Evolutionary conservation across 2,113 vertebrate genomes (phyloP).

Genomic region (Podilymbus podiceps): DNA sequence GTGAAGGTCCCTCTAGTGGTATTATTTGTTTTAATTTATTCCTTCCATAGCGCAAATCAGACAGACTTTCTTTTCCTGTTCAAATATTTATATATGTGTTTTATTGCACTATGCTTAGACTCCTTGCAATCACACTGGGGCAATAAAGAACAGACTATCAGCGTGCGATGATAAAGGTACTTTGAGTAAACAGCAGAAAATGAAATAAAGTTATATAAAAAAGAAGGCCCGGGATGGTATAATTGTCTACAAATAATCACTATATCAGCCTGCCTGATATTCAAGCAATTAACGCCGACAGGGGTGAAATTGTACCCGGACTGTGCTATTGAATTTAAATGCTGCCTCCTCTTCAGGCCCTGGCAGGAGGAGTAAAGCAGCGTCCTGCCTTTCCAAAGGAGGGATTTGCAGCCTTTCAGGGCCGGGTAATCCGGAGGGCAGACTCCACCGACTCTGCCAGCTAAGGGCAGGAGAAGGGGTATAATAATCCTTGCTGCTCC

Average conservation of each 20-base stretch:
- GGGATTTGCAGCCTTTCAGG: background rate
- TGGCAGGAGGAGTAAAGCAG: background rate
- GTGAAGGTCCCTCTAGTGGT: conserved; percentile 78
- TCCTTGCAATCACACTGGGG: conserved; percentile 69
- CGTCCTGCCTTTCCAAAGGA: background rate
- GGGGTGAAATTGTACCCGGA: conserved; percentile 2
- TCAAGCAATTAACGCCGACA: conserved; percentile 46
- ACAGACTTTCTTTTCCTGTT: conserved; percentile 73
- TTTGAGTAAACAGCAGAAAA: conserved; percentile 81
- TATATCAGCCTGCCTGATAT: conserved; percentile 39
- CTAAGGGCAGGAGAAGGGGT: background rate
- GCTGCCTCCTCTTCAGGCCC: background rate
- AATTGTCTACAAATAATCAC: conserved; percentile 54
- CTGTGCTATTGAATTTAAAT: background rate
- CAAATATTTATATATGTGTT: conserved; percentile 85
- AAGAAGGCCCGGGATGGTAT: background rate
- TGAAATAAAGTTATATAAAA: conserved; percentile 81
- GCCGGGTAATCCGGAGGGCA: background rate
- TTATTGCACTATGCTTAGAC: conserved; percentile 67
- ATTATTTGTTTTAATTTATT: conserved; percentile 78
- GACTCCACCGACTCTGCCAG: background rate
- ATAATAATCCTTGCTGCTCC: background rate
- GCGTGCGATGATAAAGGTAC: conserved; percentile 73
- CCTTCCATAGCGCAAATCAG: conserved; percentile 64
- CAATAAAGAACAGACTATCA: conserved; percentile 83